Percentiles rank a stretch among this genome's conserved stretches.
Evolutionary conservation across 2,797 vertebrate species (phyloP).

Genomic region (Oreonectes daqikongensis): DNA sequence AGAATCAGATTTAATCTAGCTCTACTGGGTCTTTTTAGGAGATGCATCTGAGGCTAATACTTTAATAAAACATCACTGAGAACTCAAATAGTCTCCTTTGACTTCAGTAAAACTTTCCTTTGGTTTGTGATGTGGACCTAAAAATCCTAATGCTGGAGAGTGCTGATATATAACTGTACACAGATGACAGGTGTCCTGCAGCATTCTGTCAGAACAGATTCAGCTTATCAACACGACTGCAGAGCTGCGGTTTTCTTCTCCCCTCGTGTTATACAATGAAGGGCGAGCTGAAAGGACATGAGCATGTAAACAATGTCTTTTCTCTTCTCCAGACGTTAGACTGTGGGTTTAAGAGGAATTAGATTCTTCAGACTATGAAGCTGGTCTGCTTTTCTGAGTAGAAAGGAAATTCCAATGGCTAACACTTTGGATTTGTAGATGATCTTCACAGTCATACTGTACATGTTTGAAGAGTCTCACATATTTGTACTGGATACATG

Average conservation of each 20-base stretch:
- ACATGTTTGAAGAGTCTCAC: constrained; percentile 8
- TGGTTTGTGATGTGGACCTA: constrained; percentile 7
- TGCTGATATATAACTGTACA: constrained; percentile 62
- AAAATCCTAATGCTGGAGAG: constrained; percentile 35
- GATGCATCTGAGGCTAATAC: neutral
- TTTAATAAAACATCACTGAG: neutral
- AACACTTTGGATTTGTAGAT: constrained; percentile 41
- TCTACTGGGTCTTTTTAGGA: neutral
- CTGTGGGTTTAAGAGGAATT: constrained; percentile 45
- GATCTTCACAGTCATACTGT: constrained; percentile 14
- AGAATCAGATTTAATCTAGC: neutral
- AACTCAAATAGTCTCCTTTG: neutral
- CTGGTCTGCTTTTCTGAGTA: constrained; percentile 25
- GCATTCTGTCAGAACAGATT: constrained; percentile 71
- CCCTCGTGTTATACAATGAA: constrained; percentile 43
- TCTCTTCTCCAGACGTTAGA: constrained; percentile 38
- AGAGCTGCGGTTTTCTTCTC: constrained; percentile 60
- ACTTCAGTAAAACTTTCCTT: neutral
- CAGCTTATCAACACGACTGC: constrained; percentile 62
- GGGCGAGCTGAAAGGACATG: constrained; percentile 13
- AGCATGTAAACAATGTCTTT: constrained; percentile 48
- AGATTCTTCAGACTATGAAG: constrained; percentile 53
- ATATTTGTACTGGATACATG: neutral
- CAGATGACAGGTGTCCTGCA: constrained; percentile 67
- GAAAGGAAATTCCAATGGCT: constrained; percentile 43